Percentiles rank a stretch among this genome's conserved stretches.
Conservation (phyloP, 2,888 invertebrate species). For the Agrochola lychnidis region DNA sequence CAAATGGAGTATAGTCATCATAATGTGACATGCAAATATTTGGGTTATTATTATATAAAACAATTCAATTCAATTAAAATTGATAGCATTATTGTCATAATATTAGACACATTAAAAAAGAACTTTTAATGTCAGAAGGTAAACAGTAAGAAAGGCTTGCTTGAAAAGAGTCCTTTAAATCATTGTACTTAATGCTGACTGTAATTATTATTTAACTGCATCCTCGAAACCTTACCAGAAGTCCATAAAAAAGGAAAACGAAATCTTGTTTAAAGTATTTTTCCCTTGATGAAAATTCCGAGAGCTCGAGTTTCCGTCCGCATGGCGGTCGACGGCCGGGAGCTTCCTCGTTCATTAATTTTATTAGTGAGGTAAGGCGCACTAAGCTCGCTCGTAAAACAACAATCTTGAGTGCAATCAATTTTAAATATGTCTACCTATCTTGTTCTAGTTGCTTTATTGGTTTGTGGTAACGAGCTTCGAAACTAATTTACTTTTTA, state of each 20-base stretch:
- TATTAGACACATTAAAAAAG: too few species aligned
- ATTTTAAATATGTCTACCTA: constrained; percentile 55
- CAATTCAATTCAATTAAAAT: too few species aligned
- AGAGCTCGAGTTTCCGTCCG: constrained; percentile 45
- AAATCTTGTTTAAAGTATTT: constrained; percentile 49
- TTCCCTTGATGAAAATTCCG: constrained; percentile 60
- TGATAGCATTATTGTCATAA: too few species aligned
- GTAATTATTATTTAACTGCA: constrained; percentile 19
- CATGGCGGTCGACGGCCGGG: constrained; percentile 36
- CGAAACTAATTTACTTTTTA: constrained; percentile 39
- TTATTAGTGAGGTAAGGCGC: constrained; percentile 57
- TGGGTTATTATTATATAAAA: too few species aligned
- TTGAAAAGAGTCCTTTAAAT: neutral
- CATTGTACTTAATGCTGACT: neutral
- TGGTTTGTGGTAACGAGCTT: constrained; percentile 21
- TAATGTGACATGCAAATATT: too few species aligned
- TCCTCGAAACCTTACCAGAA: constrained; percentile 8
- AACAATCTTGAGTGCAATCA: constrained; percentile 59
- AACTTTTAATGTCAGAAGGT: too few species aligned
- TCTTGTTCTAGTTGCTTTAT: constrained; percentile 27
- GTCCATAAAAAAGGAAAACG: constrained; percentile 20
- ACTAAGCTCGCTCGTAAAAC: constrained; percentile 57
- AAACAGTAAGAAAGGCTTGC: too few species aligned
- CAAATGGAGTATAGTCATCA: too few species aligned
- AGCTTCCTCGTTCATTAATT: constrained; percentile 61